Evolutionary conservation across 2,888 invertebrate genomes (phyloP).

Genomic region (Drepanosiphum platanoidis): DNA sequence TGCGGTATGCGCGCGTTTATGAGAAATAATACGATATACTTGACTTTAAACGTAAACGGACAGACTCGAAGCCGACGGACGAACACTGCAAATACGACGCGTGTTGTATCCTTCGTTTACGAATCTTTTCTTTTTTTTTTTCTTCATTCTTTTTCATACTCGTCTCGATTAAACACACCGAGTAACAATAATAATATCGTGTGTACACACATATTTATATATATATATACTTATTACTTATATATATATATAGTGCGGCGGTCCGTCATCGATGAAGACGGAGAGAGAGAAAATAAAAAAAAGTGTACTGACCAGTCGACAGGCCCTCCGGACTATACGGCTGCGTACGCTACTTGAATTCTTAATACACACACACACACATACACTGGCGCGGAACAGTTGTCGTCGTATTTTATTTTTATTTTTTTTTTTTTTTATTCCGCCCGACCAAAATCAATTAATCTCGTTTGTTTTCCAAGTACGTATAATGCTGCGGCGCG

Average conservation of each 20-base stretch:
- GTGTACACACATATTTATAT: background rate
- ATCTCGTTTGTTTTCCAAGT: conserved; percentile 55
- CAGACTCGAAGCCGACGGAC: too few relatives aligned
- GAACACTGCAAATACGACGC: background rate
- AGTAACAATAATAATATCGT: too few relatives aligned
- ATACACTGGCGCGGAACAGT: conserved; percentile 34
- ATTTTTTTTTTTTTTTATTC: too few relatives aligned
- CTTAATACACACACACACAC: conserved; percentile 4
- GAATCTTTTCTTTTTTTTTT: background rate
- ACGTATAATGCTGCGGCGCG: background rate
- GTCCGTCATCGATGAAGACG: background rate
- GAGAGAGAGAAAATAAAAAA: conserved; percentile 4
- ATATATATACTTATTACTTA: too few relatives aligned
- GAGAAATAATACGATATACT: too few relatives aligned
- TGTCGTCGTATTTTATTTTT: background rate
- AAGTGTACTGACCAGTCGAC: conserved; percentile 34
- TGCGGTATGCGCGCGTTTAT: background rate
- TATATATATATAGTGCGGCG: background rate
- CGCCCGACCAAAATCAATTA: conserved; percentile 54
- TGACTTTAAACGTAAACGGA: too few relatives aligned
- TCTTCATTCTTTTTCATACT: background rate
- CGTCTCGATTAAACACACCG: background rate
- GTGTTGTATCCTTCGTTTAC: background rate
- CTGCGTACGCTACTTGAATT: conserved; percentile 40
- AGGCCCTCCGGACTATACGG: background rate